These are phyloP conservation scores for Zootoca vivipara DNA, from an alignment of 2,113 vertebrate species.

Conservation along the genomic window DNA sequence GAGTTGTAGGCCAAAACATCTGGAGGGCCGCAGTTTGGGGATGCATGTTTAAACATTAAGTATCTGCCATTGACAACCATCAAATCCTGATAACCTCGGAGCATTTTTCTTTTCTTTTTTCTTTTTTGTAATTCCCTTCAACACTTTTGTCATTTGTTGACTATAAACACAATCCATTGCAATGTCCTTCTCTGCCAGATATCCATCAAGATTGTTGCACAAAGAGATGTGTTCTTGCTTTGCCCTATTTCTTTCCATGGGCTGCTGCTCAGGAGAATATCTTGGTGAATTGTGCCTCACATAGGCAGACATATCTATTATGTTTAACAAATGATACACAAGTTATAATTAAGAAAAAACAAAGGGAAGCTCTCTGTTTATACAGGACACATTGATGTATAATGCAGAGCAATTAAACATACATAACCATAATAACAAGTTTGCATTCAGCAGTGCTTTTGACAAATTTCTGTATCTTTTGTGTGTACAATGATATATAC, in stretches of 20 bases:
- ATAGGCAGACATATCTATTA: background rate
- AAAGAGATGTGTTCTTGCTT: background rate
- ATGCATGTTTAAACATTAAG: too few species aligned
- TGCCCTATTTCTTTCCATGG: background rate
- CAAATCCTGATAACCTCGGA: background rate
- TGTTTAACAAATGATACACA: background rate
- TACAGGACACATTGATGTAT: background rate
- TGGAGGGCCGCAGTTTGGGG: too few species aligned
- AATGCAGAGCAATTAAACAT: background rate
- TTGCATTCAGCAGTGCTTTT: background rate
- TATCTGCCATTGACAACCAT: background rate
- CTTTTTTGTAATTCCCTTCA: background rate
- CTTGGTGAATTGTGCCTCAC: background rate
- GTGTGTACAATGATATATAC: background rate
- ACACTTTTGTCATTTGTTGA: background rate
- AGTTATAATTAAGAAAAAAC: background rate
- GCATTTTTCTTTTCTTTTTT: too few species aligned
- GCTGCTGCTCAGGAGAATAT: background rate
- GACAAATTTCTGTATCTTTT: background rate
- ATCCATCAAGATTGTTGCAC: background rate
- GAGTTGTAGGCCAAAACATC: too few species aligned
- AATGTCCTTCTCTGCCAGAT: background rate
- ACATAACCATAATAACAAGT: background rate
- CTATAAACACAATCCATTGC: background rate
- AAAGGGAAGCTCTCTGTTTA: slow-evolving; percentile 17